Base-by-base conservation (phyloP, 2,113 vertebrate genomes). In the Microtus ochrogaster region DNA sequence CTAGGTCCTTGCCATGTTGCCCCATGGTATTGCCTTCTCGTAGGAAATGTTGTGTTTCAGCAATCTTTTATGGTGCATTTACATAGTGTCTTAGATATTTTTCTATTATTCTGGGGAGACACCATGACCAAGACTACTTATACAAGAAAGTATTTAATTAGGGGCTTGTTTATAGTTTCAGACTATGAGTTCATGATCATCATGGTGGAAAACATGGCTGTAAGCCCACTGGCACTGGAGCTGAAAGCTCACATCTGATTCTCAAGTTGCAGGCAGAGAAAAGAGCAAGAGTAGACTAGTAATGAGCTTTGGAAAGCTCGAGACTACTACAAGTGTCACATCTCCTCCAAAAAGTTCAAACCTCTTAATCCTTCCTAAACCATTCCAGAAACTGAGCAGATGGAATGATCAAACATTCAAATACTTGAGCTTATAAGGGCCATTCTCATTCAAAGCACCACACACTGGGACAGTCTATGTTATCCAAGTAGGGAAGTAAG, bases 11-110 rank as follows among this genome's bases (percentile, higher is more conserved):
- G 92, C 91, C 58, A 82, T 89, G 9, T 26, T 70, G 63, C 5
- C 21, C 95, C 47, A 95, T 0, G 0, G 68, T 95, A 91, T 88
- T 88, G 88, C 79, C 41, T 86, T 96, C 13, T 73, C 66, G 81
- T 95, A 21, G 63, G 82, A 44, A 73, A 94, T 91, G 81, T 81
- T 61, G 86, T 44, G 55, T 33, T 89, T 39, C 36, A 0, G 70
- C n/a, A 73, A 41, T 39, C 66, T 95, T 97, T 93, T 89, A 92
- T 89, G 55, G 96, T 0, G 7, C 49, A 87, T 97, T 97, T 92
- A 96, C 86, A 94, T 4, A 63, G n/a, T 39, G 6, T 63, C n/a
- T 41, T 63, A 10, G 58, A 30, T 83, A 44, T 41, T 83, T n/a
- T 22, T 39, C 21, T 41, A 41, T 63, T 63, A 24, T n/a, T 63